phyloP scores from a whole-genome alignment of 2,797 vertebrate species.

The Mastacembelus armatus region DNA sequence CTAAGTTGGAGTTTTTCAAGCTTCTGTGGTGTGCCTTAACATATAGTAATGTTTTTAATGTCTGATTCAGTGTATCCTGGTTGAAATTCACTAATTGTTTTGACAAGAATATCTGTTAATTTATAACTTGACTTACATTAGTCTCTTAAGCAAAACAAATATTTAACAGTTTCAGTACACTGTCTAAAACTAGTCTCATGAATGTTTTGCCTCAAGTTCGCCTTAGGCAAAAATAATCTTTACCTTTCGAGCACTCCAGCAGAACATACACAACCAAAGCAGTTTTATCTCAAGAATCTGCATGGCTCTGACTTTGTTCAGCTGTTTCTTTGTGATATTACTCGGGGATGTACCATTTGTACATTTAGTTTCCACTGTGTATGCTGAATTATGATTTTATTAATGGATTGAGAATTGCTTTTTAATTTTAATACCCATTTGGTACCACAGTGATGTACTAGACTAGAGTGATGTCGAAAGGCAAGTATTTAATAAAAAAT shows the following conservation, averaged over 20 bases:
- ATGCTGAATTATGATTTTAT: slow-evolving; percentile 1
- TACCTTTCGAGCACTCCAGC: slow-evolving; percentile 10
- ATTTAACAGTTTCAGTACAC: slow-evolving; percentile 1
- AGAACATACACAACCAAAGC: slow-evolving; percentile 5
- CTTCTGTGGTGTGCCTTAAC: slow-evolving; percentile 4
- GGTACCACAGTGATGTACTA: slow-evolving; percentile 3
- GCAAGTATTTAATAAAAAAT: slow-evolving; percentile 31
- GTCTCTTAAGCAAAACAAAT: slow-evolving; percentile 12
- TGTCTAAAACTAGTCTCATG: slow-evolving; percentile 11
- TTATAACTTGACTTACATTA: slow-evolving; percentile 26
- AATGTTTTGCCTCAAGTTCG: slow-evolving; percentile 12
- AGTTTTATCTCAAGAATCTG: slow-evolving; percentile 12
- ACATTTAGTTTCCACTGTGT: not conserved
- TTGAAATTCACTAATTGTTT: slow-evolving; percentile 19
- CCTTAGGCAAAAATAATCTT: slow-evolving; percentile 22
- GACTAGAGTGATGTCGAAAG: slow-evolving; percentile 20
- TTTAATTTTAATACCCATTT: not conserved
- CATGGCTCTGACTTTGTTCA: slow-evolving; percentile 1
- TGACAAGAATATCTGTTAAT: slow-evolving; percentile 39
- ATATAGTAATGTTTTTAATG: slow-evolving; percentile 25
- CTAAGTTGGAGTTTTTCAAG: slow-evolving; percentile 34
- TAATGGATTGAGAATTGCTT: not conserved
- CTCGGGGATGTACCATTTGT: not conserved
- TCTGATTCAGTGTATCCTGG: slow-evolving; percentile 37
- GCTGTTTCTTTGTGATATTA: not conserved